Base-by-base conservation (phyloP, 2,113 vertebrate species). In the Neolamprologus modestus region DNA sequence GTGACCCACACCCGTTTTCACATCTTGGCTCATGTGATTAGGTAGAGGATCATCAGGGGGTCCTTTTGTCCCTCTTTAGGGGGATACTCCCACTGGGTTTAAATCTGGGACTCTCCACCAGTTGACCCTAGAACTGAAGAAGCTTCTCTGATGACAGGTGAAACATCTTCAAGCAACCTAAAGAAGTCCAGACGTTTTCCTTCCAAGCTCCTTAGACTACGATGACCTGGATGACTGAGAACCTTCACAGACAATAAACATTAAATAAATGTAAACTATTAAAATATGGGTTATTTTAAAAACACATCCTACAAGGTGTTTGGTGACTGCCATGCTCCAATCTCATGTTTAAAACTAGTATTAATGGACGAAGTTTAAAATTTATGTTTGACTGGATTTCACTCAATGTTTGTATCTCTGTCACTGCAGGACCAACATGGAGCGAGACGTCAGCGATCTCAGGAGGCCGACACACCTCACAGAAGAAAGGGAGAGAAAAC, bases 381-480 rank as follows among this genome's bases (percentile, higher is more conserved):
- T 31, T 59, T 31, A 59, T 59, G 26, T 61, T 68, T 40, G 63
- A 21, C 63, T 40, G 7, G 35, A 4, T 40, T 40, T 68, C 4
- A 68, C 63, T 68, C 19, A 68, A 5, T 40, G 63, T 68, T 68
- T 68, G 63, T 40, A 42, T 40, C n/a, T 68, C 11, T 68, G 33
- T 68, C 63, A 68, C 63, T 71, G 63, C 63, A 71, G 63, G 5
- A 71, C 63, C 35, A 42, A 71, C 63, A 14, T 24, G 12, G 2
- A 42, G 11, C 35, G 2, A 71, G 63, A 40, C 14, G 63, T 71
- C 35, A 9, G 63, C 7, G 1, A 0, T 71, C 35, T 14, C 63
- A 24, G 63, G 63, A 40, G 63, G 0, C n/a, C 19, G 0, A 68
- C 35, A 68, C 0, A 71, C 12, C 35, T 71, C 7, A 71, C 35